These are phyloP conservation scores for Drosophila jambulina DNA, from an alignment of 1,140 invertebrate species.

Conservation along the genomic window DNA sequence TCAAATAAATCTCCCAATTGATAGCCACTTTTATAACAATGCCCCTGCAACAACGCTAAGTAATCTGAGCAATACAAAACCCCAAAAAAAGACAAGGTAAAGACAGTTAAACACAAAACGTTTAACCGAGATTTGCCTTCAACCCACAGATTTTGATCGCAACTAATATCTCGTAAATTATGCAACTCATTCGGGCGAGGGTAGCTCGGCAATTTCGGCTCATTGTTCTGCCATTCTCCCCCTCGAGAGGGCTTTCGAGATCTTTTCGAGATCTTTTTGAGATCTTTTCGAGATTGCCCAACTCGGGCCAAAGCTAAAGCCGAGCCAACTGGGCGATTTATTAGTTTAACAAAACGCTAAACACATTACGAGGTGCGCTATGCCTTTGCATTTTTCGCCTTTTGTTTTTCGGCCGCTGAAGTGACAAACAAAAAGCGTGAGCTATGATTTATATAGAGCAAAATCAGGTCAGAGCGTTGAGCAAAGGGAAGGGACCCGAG, in stretches of 20 bases:
- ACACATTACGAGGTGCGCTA: conserved; percentile 19
- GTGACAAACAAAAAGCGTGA: conserved; percentile 50
- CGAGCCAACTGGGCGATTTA: conserved; percentile 33
- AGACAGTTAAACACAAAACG: conserved; percentile 1
- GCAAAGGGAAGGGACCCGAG: conserved; percentile 1
- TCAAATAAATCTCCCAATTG: too few species aligned
- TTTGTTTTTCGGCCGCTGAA: conserved; percentile 33
- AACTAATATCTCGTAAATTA: conserved; percentile 32
- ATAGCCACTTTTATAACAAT: not conserved
- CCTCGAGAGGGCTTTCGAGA: conserved; percentile 15
- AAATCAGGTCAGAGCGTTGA: conserved; percentile 44
- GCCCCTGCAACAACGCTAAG: not conserved
- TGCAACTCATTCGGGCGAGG: conserved; percentile 36
- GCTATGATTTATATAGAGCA: conserved; percentile 47
- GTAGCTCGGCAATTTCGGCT: conserved; percentile 22
- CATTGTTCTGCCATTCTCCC: conserved; percentile 48
- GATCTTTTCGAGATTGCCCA: conserved; percentile 17
- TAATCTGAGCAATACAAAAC: not conserved
- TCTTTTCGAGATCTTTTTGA: conserved; percentile 1
- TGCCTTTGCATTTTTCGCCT: not conserved
- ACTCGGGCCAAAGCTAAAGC: not conserved
- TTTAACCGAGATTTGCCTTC: conserved; percentile 20
- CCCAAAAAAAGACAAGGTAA: not conserved
- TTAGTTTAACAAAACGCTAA: conserved; percentile 55
- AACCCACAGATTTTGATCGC: conserved; percentile 25